Evolutionary conservation across 2,797 vertebrate genomes (phyloP).

Genomic region (Champsocephalus gunnari): DNA sequence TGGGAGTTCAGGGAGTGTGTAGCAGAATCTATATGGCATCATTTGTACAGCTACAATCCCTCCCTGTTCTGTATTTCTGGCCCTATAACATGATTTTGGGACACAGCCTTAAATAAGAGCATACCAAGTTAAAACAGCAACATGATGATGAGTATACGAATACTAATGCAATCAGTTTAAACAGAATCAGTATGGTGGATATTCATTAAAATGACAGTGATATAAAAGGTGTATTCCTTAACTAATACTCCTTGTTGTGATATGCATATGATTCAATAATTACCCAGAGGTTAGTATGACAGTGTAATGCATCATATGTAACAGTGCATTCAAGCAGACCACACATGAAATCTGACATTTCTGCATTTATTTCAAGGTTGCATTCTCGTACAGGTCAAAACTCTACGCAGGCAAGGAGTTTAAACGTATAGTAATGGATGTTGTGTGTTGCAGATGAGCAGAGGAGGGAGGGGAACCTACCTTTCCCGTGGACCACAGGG

Average conservation of each 20-base stretch:
- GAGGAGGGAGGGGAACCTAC: constrained; percentile 40
- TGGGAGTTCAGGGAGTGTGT: constrained; percentile 34
- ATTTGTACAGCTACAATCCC: constrained; percentile 47
- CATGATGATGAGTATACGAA: neutral
- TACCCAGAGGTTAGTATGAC: no score
- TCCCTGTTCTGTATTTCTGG: neutral
- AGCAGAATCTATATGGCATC: constrained; percentile 44
- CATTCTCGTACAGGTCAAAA: constrained; percentile 29
- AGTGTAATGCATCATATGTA: neutral
- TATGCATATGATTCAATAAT: neutral
- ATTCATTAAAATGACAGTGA: neutral
- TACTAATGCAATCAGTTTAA: neutral
- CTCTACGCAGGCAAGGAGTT: constrained; percentile 30
- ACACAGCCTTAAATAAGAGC: neutral
- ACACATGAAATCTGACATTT: constrained; percentile 38
- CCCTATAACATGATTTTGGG: constrained; percentile 15
- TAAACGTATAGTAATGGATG: neutral
- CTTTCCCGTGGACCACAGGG: constrained; percentile 52
- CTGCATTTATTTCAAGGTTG: constrained; percentile 63
- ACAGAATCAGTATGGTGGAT: neutral
- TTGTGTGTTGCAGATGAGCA: neutral
- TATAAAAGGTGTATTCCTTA: neutral
- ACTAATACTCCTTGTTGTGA: neutral
- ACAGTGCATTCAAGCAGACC: neutral
- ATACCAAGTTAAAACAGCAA: constrained; percentile 7